phyloP scores from a whole-genome alignment of 2,888 invertebrate genomes.

The Carabus problematicus region DNA sequence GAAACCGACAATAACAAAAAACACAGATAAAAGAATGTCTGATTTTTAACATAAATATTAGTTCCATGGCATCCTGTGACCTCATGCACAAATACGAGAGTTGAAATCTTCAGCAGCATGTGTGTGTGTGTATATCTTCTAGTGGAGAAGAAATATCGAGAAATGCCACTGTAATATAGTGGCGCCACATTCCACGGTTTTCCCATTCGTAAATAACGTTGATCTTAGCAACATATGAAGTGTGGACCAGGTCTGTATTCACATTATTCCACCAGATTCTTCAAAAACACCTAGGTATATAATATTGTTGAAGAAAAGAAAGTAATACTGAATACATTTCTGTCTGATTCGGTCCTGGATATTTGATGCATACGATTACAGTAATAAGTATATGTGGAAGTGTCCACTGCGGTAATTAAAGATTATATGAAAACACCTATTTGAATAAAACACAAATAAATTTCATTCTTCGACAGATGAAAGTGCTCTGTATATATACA shows the following conservation, averaged over 20 bases:
- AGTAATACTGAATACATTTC: neutral
- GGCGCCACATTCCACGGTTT: constrained; percentile 21
- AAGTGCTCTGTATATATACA: constrained; percentile 28
- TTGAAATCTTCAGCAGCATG: neutral
- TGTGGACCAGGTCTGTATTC: too few species aligned
- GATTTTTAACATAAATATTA: constrained; percentile 20
- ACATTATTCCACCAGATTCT: too few species aligned
- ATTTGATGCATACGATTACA: constrained; percentile 5
- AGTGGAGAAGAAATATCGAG: neutral
- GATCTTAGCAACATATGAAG: too few species aligned
- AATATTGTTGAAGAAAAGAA: too few species aligned
- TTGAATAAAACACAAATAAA: constrained; percentile 38
- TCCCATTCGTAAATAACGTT: constrained; percentile 7
- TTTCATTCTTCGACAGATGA: constrained; percentile 32
- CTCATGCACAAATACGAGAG: constrained; percentile 16
- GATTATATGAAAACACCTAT: constrained; percentile 23
- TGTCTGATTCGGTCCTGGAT: constrained; percentile 1
- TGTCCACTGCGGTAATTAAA: constrained; percentile 15
- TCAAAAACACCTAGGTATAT: too few species aligned
- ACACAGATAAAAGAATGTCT: neutral
- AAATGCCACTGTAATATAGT: neutral
- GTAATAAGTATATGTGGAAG: constrained; percentile 21
- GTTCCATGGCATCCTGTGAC: constrained; percentile 28
- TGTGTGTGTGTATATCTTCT: neutral
- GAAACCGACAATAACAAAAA: too few species aligned